These are phyloP conservation scores for Caenorhabditis sp. DNA, from an alignment of 2,888 invertebrate genomes.

Conservation along the genomic window DNA sequence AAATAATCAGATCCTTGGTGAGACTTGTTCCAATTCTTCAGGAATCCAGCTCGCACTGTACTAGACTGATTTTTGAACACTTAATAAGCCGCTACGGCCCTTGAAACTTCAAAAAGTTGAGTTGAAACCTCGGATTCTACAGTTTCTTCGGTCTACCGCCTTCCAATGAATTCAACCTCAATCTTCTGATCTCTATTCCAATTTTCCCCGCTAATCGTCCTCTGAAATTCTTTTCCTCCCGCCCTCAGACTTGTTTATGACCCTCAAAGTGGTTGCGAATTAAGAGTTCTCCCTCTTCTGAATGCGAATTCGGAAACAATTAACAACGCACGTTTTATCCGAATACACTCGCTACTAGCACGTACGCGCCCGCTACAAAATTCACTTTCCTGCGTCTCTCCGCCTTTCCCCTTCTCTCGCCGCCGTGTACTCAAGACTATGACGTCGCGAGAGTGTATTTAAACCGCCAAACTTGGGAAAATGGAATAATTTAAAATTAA, in stretches of 20 bases:
- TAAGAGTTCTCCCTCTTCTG: constrained; percentile 22
- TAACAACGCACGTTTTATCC: constrained; percentile 1
- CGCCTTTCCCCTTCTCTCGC: constrained; percentile 7
- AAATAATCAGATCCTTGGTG: too few relatives aligned
- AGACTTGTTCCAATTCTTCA: too few relatives aligned
- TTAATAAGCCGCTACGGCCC: too few relatives aligned
- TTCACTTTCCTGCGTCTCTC: constrained; percentile 42
- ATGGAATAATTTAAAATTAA: too few relatives aligned
- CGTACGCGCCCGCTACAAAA: constrained; percentile 47
- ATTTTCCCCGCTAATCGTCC: neutral
- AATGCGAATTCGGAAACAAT: constrained; percentile 7
- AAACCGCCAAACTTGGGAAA: too few relatives aligned
- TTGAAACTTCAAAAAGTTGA: too few relatives aligned
- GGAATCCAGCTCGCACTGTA: too few relatives aligned
- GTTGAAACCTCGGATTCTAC: too few relatives aligned
- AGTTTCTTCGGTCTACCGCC: neutral
- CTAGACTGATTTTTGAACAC: too few relatives aligned
- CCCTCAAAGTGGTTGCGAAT: constrained; percentile 11
- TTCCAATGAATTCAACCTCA: neutral
- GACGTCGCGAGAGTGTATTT: constrained; percentile 20
- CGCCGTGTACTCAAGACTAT: constrained; percentile 32
- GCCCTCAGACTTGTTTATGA: neutral
- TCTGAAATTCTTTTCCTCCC: neutral
- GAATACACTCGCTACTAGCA: constrained; percentile 28
- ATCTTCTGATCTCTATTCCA: neutral